A percentile compares a stretch with the other conserved stretches of the same genome.
Conservation (phyloP, 2,888 invertebrate genomes). For the Ariolimax columbianus region DNA sequence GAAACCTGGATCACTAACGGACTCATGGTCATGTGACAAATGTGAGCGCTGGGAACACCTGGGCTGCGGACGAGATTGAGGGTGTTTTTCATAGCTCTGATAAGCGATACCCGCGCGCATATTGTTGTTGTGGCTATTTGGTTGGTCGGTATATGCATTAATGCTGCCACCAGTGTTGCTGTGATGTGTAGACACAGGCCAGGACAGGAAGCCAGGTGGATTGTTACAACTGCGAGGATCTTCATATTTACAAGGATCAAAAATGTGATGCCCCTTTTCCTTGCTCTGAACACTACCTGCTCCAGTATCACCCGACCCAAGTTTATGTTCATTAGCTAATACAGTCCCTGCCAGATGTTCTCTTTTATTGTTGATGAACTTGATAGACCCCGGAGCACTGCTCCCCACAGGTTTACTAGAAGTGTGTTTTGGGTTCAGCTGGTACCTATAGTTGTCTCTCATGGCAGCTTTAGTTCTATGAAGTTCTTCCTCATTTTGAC, state of each 20-base stretch:
- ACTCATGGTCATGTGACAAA: background rate
- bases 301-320: background rate
- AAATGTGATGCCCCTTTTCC: constrained; percentile 7
- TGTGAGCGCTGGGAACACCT: no score
- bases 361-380: background rate
- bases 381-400: background rate
- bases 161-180: background rate
- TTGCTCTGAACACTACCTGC: background rate
- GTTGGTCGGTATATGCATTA: background rate
- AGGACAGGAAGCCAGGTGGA: background rate
- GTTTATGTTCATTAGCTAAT: background rate
- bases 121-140: background rate
- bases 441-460: background rate
- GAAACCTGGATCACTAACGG: constrained; percentile 54
- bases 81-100: no score
- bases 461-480: constrained; percentile 24
- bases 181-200: constrained; percentile 17
- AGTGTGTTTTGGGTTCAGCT: background rate
- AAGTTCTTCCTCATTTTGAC: constrained; percentile 44
- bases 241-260: constrained; percentile 44
- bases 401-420: background rate
- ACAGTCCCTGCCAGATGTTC: background rate
- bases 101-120: no score
- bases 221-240: background rate
- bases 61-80: no score